phyloP scores from a whole-genome alignment of 35 echinoderm and acorn worm genomes.

The Holothuria glaberrima region DNA sequence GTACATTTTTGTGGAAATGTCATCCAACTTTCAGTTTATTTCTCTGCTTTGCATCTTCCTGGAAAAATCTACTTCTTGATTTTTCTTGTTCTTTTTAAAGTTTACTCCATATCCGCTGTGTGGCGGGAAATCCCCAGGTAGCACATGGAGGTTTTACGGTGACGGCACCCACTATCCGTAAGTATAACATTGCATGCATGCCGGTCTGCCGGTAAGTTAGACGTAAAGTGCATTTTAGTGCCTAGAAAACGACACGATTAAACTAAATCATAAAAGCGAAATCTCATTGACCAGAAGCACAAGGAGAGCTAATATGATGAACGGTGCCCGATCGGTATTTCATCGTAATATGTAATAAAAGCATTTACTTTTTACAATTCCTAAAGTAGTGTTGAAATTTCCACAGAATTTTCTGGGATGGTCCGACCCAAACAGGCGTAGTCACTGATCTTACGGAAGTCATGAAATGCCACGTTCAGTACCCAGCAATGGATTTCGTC shows the following conservation, averaged over 20 bases:
- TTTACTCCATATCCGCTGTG: conserved; percentile 80
- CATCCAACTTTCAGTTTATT: too few species aligned
- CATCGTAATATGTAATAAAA: too few species aligned
- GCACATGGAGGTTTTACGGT: conserved; percentile 69
- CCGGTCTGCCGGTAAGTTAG: too few species aligned
- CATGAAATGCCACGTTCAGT: conserved; percentile 64
- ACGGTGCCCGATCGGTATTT: too few species aligned
- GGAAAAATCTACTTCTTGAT: too few species aligned
- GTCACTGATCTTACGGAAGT: conserved; percentile 52
- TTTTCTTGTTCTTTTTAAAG: conserved; percentile 30
- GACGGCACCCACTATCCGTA: conserved; percentile 78
- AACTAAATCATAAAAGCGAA: too few species aligned
- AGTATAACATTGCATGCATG: background rate
- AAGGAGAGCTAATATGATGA: too few species aligned
- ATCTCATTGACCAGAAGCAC: too few species aligned
- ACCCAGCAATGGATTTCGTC: conserved; percentile 44
- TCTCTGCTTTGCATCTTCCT: too few species aligned
- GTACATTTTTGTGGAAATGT: too few species aligned
- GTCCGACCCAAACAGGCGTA: conserved; percentile 47
- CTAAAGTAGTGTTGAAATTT: background rate
- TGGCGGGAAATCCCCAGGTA: conserved; percentile 58
- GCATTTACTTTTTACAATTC: background rate
- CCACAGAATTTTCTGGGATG: conserved; percentile 42
- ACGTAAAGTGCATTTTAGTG: too few species aligned
- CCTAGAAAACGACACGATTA: too few species aligned